These are phyloP conservation scores for Ceyx cyanopectus DNA, from an alignment of 2,113 vertebrate species.

Conservation along the genomic window DNA sequence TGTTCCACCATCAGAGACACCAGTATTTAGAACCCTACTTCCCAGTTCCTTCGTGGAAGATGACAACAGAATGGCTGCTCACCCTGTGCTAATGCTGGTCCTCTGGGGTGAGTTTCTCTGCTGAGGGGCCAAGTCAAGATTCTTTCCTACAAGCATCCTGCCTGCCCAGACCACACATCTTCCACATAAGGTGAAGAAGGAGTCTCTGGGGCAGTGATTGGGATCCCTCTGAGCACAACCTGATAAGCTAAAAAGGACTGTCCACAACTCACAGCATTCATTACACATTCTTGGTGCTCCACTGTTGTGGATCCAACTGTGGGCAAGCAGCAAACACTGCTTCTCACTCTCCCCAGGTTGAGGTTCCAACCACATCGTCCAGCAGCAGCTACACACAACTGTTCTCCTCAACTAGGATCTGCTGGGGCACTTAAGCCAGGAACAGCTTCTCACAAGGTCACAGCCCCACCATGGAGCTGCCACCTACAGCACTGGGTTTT, in stretches of 20 bases:
- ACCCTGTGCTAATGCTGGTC: not conserved
- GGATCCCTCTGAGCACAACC: not conserved
- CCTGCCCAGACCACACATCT: not conserved
- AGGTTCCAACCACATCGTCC: not conserved
- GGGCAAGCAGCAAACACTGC: not conserved
- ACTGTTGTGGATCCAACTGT: not conserved
- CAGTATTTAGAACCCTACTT: not conserved
- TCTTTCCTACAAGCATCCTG: not conserved
- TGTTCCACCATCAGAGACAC: not conserved
- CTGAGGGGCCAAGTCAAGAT: not conserved
- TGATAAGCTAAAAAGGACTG: not conserved
- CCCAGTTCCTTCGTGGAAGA: not conserved
- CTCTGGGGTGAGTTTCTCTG: not conserved
- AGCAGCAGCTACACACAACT: rapidly evolving
- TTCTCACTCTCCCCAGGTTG: not conserved
- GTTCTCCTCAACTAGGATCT: not conserved
- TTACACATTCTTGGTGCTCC: not conserved
- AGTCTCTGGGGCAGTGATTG: not conserved
- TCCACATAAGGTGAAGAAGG: not conserved
- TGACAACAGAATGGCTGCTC: not conserved
- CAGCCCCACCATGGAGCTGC: not conserved
- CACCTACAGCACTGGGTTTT: not conserved
- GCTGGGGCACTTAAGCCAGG: not conserved
- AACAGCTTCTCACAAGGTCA: not conserved
- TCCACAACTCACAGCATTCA: not conserved